Conservation (phyloP, 2,888 invertebrate species). For the Ischnura elegans region DNA sequence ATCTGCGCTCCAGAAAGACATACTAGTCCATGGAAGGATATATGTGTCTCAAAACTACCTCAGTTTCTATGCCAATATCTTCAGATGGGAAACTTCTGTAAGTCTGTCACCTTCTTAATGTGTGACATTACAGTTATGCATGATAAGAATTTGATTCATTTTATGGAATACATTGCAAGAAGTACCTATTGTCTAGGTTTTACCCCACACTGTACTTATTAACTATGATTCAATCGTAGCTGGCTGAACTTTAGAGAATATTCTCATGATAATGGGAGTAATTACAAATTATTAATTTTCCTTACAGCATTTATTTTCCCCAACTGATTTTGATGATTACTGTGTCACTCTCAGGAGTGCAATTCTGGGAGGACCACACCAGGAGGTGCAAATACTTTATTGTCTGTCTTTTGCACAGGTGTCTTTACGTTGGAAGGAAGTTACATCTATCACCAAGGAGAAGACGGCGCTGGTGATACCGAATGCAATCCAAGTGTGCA, state of each 20-base stretch:
- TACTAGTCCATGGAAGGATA: constrained; percentile 95
- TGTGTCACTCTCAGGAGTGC: too few relatives aligned
- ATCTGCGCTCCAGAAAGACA: constrained; percentile 97
- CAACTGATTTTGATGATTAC: too few relatives aligned
- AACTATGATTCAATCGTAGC: too few relatives aligned
- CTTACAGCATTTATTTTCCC: too few relatives aligned
- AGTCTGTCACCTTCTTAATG: constrained; percentile 71
- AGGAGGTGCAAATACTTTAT: neutral
- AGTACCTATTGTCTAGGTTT: too few relatives aligned
- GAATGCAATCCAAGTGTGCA: constrained; percentile 94
- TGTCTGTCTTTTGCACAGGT: constrained; percentile 77
- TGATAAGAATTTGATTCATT: neutral
- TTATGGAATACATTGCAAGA: too few relatives aligned
- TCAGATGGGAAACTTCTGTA: constrained; percentile 95
- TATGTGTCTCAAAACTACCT: constrained; percentile 97
- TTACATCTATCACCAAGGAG: constrained; percentile 96
- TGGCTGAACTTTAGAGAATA: too few relatives aligned
- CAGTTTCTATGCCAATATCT: constrained; percentile 98
- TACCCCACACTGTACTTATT: too few relatives aligned
- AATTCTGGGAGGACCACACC: too few relatives aligned
- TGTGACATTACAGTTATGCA: neutral
- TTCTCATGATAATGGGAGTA: too few relatives aligned
- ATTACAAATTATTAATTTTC: too few relatives aligned
- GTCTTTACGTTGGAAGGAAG: constrained; percentile 92
- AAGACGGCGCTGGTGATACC: constrained; percentile 96